Base-by-base conservation (phyloP, 2,888 invertebrate genomes). In the Tuta absoluta region DNA sequence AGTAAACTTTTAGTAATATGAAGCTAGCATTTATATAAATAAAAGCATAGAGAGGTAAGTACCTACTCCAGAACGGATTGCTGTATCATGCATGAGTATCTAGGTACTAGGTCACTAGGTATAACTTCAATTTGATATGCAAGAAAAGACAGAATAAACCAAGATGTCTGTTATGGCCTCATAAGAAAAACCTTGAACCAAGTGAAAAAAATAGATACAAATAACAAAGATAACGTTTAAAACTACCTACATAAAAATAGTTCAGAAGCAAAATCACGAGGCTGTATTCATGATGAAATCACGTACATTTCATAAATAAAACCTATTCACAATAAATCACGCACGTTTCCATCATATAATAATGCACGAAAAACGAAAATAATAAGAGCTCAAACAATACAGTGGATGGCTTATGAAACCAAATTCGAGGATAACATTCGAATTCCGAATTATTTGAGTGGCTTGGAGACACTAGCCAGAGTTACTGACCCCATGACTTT, bases 401-500 rank as follows among this genome's bases (percentile, higher is more conserved):
- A 45, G 37, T 33, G 53, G 71, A 74, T 71, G 67, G 68, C 67
- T 68, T 72, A 66, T 78, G 80, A 76, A 33, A 75, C 75, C 74
- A 72, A 70, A 76, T 75, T 74, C 68, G 76, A 74, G 71, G 33
- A 33, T 33, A 67, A 72, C 63, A 38, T 68, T 63, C 51, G 62
- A 65, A 21, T 76, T 75, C 67, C 66, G 69, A 75, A 77, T 76
- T 67, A 71, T 76, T 70, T 69, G 69, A 67, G 63, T 68, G 65
- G 68, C 70, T 69, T 69, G 69, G 69, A 75, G 71, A 74, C 71
- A 72, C n/a, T 14, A 41, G 66, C 68, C 69, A 68, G 72, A 78
- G 74, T 72, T 72, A 66, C 73, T 76, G 78, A 76, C 77, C 74
- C 75, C 69, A 61, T 79, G 82, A 82, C 81, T 79, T 82, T 83